Evolutionary conservation across 2,113 vertebrate species (phyloP).

Genomic region (Calypte anna): DNA sequence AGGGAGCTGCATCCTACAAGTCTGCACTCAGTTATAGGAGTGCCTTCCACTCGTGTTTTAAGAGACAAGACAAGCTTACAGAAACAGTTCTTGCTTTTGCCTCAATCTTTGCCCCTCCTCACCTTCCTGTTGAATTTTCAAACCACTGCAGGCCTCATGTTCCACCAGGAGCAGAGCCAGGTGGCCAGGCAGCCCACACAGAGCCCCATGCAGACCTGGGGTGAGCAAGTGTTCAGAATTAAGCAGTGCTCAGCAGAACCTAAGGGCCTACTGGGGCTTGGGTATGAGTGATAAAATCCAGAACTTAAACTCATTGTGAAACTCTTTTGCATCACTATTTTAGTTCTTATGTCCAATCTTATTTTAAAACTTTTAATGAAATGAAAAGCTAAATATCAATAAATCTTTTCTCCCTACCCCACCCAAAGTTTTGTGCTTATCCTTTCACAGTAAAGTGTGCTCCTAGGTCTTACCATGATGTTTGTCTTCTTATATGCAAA

Average conservation of each 20-base stretch:
- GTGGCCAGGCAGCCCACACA: rapidly evolving
- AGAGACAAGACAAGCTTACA: not conserved
- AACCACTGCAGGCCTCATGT: not conserved
- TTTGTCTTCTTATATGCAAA: not conserved
- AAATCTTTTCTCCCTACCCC: not conserved
- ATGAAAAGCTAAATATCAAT: not conserved
- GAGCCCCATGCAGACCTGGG: rapidly evolving
- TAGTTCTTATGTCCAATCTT: not conserved
- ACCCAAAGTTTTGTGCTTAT: not conserved
- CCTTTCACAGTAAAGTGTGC: rapidly evolving
- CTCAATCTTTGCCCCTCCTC: not conserved
- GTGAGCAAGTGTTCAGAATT: not conserved
- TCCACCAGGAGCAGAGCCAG: not conserved
- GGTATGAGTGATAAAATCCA: not conserved
- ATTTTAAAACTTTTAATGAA: not conserved
- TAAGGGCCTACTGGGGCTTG: not conserved
- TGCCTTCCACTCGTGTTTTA: not conserved
- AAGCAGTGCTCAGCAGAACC: not conserved
- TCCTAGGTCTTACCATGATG: not conserved
- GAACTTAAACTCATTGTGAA: not conserved
- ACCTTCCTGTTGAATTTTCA: not conserved
- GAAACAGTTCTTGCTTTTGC: not conserved
- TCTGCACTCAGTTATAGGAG: not conserved
- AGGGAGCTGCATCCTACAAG: not conserved
- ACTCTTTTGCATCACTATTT: not conserved